A percentile compares a stretch with the other conserved stretches of the same genome.
Evolutionary conservation across 1,140 invertebrate genomes (phyloP).

Genomic region (Aphaenogaster rudis): DNA sequence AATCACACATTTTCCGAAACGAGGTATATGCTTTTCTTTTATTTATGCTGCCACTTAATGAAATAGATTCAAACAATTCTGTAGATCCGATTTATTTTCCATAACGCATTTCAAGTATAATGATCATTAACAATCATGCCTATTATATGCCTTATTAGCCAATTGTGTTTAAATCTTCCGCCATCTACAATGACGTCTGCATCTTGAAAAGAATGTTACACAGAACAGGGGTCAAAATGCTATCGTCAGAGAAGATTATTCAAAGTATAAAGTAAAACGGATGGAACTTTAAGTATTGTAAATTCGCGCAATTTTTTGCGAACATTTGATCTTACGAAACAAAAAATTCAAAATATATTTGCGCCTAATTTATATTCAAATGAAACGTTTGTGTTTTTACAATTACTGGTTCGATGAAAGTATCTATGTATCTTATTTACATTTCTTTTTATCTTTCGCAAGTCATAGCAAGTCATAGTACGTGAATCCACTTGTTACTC

Average conservation of each 20-base stretch:
- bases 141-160: slow-evolving; percentile 57
- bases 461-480: background rate
- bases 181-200: slow-evolving; percentile 30
- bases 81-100: slow-evolving; percentile 73
- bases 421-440: background rate
- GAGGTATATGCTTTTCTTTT: background rate
- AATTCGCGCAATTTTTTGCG: background rate
- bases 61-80: slow-evolving; percentile 51
- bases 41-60: background rate
- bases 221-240: background rate
- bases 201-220: slow-evolving; percentile 41
- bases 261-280: background rate
- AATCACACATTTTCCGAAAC: background rate
- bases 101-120: slow-evolving; percentile 75
- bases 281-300: background rate
- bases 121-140: slow-evolving; percentile 69
- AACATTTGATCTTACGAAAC: background rate
- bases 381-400: background rate
- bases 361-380: background rate
- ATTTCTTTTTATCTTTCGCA: background rate
- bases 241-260: background rate
- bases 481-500: background rate
- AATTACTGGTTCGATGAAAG: background rate
- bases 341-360: background rate
- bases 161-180: slow-evolving; percentile 64